Base-by-base conservation (phyloP, 2,888 invertebrate genomes). In the Lathronympha strigana region DNA sequence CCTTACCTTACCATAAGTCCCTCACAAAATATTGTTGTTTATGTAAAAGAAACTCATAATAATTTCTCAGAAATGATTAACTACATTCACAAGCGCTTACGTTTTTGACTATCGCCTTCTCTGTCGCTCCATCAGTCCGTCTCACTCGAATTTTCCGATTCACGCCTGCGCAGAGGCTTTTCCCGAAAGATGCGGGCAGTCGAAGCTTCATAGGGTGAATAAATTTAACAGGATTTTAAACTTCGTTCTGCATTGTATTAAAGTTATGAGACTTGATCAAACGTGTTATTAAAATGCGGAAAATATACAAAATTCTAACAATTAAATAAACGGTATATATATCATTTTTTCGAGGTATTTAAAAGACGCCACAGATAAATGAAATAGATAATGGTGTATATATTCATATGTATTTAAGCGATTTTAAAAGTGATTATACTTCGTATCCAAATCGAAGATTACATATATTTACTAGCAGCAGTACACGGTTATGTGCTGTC, bases 91-190 rank as follows among this genome's bases (percentile, higher is more conserved):
- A 9, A 55, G 28, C 17, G 17, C 40, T 55, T 38, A 84, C 83
- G 84, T 77, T 86, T 76, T 81, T 73, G 69, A 71, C 54, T 77
- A 61, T 67, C 63, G 58, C 69, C 25, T 61, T 87, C 85, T 77
- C 79, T 68, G 64, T 89, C 78, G 40, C 73, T 74, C 72, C 72
- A 43, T 25, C 63, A 79, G 67, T 74, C 73, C 67, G 47, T 85
- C 83, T 76, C 80, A n/a, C 72, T 86, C 79, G 23, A 69, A 71
- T 86, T 85, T 87, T 82, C 84, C 82, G 78, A 83, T 83, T 82
- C 78, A 77, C 89, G 87, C 87, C 66, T 88, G 91, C 91, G 92
- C 82, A 54, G n/a, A 72, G 73, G 79, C 63, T 83, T 88, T 86
- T 83, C 85, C 84, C 85, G 78, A 86, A 87, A 86, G 84, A 83